Evolutionary conservation across 2,888 invertebrate genomes (phyloP).

Genomic region (Anodontia alba): DNA sequence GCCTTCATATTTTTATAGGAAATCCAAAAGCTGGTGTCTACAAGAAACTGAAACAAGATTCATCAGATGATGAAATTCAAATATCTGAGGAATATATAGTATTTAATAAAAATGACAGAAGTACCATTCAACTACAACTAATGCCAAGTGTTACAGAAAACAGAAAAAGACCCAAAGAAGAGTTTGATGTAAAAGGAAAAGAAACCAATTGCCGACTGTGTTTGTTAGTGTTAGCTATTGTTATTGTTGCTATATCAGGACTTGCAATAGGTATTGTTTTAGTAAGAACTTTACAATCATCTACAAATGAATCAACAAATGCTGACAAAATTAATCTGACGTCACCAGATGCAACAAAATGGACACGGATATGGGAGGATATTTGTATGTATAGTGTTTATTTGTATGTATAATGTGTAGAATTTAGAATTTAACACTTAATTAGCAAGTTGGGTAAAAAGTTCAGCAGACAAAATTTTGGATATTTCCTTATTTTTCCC

Average conservation of each 20-base stretch:
- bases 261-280: not conserved
- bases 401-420: too few relatives aligned
- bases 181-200: not conserved
- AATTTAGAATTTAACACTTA: too few relatives aligned
- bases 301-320: too few relatives aligned
- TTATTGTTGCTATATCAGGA: not conserved
- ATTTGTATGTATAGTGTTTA: too few relatives aligned
- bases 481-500: too few relatives aligned
- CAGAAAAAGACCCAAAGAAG: not conserved
- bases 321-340: not conserved
- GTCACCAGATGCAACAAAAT: not conserved
- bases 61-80: conserved; percentile 8
- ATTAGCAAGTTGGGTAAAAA: too few relatives aligned
- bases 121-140: not conserved
- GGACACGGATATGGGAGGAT: not conserved
- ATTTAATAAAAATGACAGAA: not conserved
- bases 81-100: not conserved
- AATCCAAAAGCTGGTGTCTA: not conserved
- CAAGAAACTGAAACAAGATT: not conserved
- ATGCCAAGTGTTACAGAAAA: not conserved
- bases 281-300: not conserved
- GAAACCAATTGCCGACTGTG: not conserved
- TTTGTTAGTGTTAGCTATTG: not conserved
- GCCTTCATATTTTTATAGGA: not conserved
- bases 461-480: too few relatives aligned